Base-by-base conservation (phyloP, 2,888 invertebrate genomes). In the Melieria picta region DNA sequence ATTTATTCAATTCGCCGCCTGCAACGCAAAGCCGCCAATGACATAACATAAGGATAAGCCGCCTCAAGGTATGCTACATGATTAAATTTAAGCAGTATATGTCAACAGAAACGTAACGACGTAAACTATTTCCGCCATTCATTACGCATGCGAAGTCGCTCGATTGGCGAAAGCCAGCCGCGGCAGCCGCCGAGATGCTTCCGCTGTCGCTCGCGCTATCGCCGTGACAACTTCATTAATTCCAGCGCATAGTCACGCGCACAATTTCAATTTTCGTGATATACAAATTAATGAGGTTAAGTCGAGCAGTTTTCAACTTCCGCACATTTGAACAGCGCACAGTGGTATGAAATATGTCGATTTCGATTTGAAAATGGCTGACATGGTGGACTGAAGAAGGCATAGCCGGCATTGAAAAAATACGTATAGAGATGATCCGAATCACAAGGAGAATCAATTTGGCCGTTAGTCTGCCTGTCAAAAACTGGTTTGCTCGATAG, bases 251-350 rank as follows among this genome's bases (percentile, higher is more conserved):
- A 72, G 72, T 75, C 72, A 73, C 71, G 71, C 71, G 64, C 69
- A 57, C 55, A 50, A 73, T 61, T 75, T 75, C 71, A 69, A 72
- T 70, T 30, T 74, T 72, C 67, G 74, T 70, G 64, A 70, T 72
- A 70, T 69, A 72, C 70, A 74, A 74, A 74, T 74, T 74, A 74
- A 75, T 73, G 72, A 72, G 71, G 69, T 71, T 73, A 73, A 69
- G 55, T 64, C 42, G 50, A 66, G 61, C 13, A 45, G 13, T 68
- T 68, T 62, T 46, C 43, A 7, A 60, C 42, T 61, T 71, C 56
- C 65, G 66, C 30, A 52, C 50, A 16, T 30, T 30, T 30, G 30
- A 30, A 30, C 30, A 30, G 30, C 30, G 30, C 30, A 30, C 30
- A 30, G 30, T 30, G 30, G 30, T 30, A 30, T 30, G 30, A 30